Base-by-base conservation (phyloP, 2,888 invertebrate genomes). In the Strigamia crassipes region DNA sequence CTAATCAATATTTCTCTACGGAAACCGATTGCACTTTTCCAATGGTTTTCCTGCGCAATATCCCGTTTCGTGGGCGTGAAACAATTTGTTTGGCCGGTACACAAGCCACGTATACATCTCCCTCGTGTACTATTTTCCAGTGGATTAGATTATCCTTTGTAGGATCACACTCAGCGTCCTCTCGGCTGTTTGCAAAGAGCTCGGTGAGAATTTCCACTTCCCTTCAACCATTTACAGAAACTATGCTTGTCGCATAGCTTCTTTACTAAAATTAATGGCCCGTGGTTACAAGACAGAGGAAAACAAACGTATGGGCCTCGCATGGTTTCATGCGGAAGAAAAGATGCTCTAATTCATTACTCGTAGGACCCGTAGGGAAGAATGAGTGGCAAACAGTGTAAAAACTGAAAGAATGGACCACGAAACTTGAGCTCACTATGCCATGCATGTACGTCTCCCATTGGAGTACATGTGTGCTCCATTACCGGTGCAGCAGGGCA, bases 321-420 rank as follows among this genome's bases (percentile, higher is more conserved):
- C 66, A 27, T 66, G 66, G 31, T 27, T 23, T 66, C 66, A 5
- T 66, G 66, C 27, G 27, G 12, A 66, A 10, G 66, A 66, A 66
- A 66, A 66, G 66, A 66, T 66, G 66, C 66, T 66, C 27, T 66
- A 66, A 66, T 66, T 66, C 66, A 66, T 66, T 66, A 66, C 66
- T 66, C 23, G 66, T 27, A 27, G 31, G 27, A 66, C 66, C 61
- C 66, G 10, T 23, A 27, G 66, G 66, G 13, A 31, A 66, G 66
- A 66, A 66, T 66, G 66, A 66, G 66, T 66, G 66, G 66, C 66
- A 66, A 66, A 66, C 27, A 66, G 23, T 66, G 66, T 66, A 31
- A 31, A 66, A 31, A 31, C 23, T 66, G 66, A 66, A 66, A 66
- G 66, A 23, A 1, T 15, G 13, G 66, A 3, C 23, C 12, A 66